Base-by-base conservation (phyloP, 2,113 vertebrate genomes). In the Eurystomus gularis region DNA sequence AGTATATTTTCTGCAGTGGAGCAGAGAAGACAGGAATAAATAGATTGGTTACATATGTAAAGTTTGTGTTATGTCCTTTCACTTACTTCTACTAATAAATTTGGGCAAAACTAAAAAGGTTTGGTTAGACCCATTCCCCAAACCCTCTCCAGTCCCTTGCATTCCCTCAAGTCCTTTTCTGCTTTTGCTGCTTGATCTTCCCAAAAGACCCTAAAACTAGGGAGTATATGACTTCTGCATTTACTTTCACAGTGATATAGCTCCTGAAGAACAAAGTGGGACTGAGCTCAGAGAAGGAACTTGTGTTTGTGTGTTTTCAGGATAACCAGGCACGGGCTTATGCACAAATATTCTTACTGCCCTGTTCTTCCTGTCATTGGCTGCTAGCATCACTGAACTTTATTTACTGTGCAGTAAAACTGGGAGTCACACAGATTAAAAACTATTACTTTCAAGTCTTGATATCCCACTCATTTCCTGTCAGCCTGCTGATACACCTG, bases 381-480 rank as follows among this genome's bases (percentile, higher is more conserved):
- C 49, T 87, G 49, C 46, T 62, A 71, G 33, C 29, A 75, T 62
- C 81, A 61, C 48, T 54, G 65, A 58, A 33, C 17, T 58, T 93
- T 66, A 96, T 94, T 86, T 95, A 62, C 44, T 69, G 65, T 78
- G 77, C 1, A 7, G 61, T 87, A 90, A 95, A 92, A 91, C 70
- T 52, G 57, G 62, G 77, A 93, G 92, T 88, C 55, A 48, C 5
- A 18, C 39, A 96, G 96, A 96, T 97, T 97, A 95, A 86, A 96
- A 97, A 90, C 90, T 94, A 82, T 90, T 93, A 57, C 91, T 94
- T 96, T 95, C 91, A 89, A 21, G 69, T 90, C 90, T 93, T 94
- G 91, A 90, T 97, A 88, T 94, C 89, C 82, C 58, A 81, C 68
- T 97, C 96, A 96, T 97, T 97, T 97, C 94, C 96, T 96, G 80